Evolutionary conservation across 2,113 vertebrate species (phyloP).

Genomic region (Plecotus auritus): DNA sequence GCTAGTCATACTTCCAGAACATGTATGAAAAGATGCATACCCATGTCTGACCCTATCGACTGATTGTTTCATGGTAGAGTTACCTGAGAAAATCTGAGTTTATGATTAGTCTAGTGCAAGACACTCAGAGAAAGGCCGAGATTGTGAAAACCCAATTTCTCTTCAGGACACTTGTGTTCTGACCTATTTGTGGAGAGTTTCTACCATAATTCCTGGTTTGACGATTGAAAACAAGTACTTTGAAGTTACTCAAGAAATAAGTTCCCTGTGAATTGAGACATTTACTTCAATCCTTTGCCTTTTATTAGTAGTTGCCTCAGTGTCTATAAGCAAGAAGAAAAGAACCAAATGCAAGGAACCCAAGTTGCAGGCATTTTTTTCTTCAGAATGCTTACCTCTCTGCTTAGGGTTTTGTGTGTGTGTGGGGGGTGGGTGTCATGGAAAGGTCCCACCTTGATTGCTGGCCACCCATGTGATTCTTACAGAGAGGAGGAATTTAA

Average conservation of each 20-base stretch:
- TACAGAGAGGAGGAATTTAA: not conserved
- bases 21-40: not conserved
- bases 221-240: not conserved
- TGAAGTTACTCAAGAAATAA: not conserved
- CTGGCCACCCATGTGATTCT: not conserved
- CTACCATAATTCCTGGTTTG: not conserved
- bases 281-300: not conserved
- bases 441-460: not conserved
- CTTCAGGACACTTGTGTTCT: not conserved
- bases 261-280: not conserved
- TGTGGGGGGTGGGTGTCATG: not conserved
- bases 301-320: not conserved
- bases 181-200: not conserved
- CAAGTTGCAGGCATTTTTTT: not conserved
- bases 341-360: not conserved
- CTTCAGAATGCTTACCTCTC: not conserved
- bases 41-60: not conserved
- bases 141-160: not conserved
- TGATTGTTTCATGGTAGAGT: not conserved
- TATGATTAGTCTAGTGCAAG: not conserved
- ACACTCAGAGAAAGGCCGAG: not conserved
- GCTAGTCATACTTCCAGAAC: not conserved
- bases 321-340: not conserved
- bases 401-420: not conserved
- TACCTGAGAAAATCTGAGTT: not conserved